Evolutionary conservation across 2,113 vertebrate species (phyloP), one percentile per base, ranked within the genome.

Genomic region (Ovibos moschatus): DNA sequence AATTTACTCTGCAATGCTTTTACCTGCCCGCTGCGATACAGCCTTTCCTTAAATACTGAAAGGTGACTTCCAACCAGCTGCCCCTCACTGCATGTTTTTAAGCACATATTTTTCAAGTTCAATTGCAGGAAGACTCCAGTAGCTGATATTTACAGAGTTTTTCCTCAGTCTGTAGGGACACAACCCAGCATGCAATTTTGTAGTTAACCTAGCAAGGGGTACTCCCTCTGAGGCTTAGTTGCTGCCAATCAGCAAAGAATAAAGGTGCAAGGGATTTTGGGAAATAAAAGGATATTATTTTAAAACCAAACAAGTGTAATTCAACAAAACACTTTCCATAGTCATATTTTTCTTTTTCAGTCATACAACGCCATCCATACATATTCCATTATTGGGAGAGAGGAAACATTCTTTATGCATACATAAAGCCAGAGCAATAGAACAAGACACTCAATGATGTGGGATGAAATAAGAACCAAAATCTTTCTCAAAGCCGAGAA

Each of bases 101-200:
- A 92, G 82, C n/a, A 87, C 40, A 21, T 43, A 58, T 94, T 97
- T 74, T 79, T 43, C 47, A 97, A 64, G 30, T 91, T 97, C 50
- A 90, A 93, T 71, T 96, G 87, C 84, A 87, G 36, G 79, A 93
- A 45, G 62, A 89, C 45, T 97, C 64, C 89, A 91, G 94, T 55
- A 90, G 84, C 55, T 93, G 89, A 64, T 97, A 97, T 93, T 97
- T 96, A 95, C 94, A 95, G 87, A 62, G 19, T 94, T 92, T 97
- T 79, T 58, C n/a, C 64, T 74, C 93, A 64, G 36, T 94, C 58
- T 95, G 27, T 58, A 85, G 94, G 47, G 50, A 94, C 79, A 97
- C 47, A 91, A 53, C 79, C 60, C 62, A 90, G 87, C 62, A 85
- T 71, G 78, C 27, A 94, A 83, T 94, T 97, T 64, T 95, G 94